Base-by-base conservation (phyloP, 2,888 invertebrate genomes). In the Mylabris sibirica region DNA sequence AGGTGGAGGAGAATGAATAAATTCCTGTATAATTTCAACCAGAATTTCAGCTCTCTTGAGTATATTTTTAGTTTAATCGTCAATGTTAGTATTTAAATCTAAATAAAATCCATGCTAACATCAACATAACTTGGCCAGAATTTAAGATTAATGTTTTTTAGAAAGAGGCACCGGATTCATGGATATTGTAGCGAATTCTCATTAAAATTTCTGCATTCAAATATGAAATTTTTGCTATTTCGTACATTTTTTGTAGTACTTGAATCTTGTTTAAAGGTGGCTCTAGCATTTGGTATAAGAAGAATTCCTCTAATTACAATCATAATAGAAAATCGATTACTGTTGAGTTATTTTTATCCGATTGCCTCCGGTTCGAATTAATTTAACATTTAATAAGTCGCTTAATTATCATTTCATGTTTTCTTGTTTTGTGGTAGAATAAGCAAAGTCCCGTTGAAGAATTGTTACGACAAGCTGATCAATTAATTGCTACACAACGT, bases 391-490 rank as follows among this genome's bases (percentile, higher is more conserved):
- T 60, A 5, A 26, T 60, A 60, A 59, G 44, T 64, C 63, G 26
- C 26, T 59, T 26, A 60, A 60, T 64, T 44, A 14, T 35, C 59
- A 34, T 60, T 49, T 67, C 26, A 63, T 22, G 30, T 59, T 24
- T 35, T 64, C 24, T 63, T 67, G 69, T 69, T 69, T 68, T 71
- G 69, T 84, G 85, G 3, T 83, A 95, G 94, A 91, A 90, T 79
- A 94, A 96, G 85, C 94, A 95, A 82, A 93, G 93, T 81, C 95
- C 96, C 65, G 94, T 96, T 78, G 94, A 94, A 79, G 95, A 95
- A 84, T 89, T 96, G 70, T 89, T 95, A 70, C 89, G 91, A 64
- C 92, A 94, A 85, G 95, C 96, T n/a, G 96, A 96, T 84, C 91
- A 92, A 79, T 87, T 95, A 74, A 92, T 95, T 76, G 90, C 92